Base-by-base conservation (phyloP, 2,113 vertebrate species). In the Ginglymostoma cirratum region DNA sequence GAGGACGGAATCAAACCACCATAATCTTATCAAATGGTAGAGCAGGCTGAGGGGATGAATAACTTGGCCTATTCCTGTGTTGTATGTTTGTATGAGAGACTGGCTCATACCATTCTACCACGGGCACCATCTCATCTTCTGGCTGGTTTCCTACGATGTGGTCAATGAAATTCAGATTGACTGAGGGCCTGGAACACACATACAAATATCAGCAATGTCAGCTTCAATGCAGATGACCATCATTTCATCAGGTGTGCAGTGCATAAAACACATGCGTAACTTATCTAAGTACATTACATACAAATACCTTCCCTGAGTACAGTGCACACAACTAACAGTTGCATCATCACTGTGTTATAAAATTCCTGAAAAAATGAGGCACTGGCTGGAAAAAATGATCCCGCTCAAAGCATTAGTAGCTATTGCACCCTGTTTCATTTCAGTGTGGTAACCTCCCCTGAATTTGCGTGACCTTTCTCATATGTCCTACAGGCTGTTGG, bases 61-160 rank as follows among this genome's bases (percentile, higher is more conserved):
- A 12, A 12, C 55, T 12, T 61, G 12, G 55, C 7, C 55, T 61
- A 1, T 61, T 61, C 7, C 55, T 83, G 38, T 12, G 42, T 27
- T 87, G 48, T 45, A 52, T 87, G 7, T 24, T 48, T 30, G 19
- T 66, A 10, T 66, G n/a, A 93, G 34, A 66, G 65, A 93, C 61
- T 93, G 89, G 17, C 34, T 67, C 89, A n/a, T 97, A 98, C 98
- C 98, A 98, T 96, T 98, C 98, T 80, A 98, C 97, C 72, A 97
- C 34, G 76, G 97, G 97, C 96, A 97, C 97, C 98, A 98, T 98
- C 96, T 97, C 78, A 93, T 98, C 97, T 96, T 98, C 97, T 97
- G 98, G 98, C 97, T 98, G 98, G 97, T 98, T 98, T 97, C 98
- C 98, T 96, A 98, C 98, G 97, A 98, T 96, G 97, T 98, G 98